Evolutionary conservation across 1,140 invertebrate species (phyloP).

Genomic region (Neelides sp.): DNA sequence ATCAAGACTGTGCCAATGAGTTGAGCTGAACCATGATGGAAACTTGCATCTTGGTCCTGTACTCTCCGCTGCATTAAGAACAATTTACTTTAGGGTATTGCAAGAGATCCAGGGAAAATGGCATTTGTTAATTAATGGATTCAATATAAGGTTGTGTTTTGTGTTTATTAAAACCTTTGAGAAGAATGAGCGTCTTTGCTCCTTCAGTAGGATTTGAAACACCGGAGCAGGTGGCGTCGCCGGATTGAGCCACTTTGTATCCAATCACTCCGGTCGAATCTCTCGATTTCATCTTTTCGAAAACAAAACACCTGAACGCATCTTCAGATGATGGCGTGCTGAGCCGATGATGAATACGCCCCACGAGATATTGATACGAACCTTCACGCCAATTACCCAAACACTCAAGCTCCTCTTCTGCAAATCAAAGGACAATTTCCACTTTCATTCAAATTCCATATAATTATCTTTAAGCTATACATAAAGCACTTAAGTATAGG

Average conservation of each 20-base stretch:
- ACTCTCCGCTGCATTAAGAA: conserved; percentile 36
- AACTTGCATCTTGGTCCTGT: conserved; percentile 53
- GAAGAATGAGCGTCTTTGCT: conserved; percentile 57
- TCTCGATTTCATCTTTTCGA: conserved; percentile 1
- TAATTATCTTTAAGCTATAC: no score
- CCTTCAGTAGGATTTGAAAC: conserved; percentile 65
- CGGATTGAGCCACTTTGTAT: conserved; percentile 70
- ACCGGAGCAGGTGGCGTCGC: conserved; percentile 75
- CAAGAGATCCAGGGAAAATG: no score
- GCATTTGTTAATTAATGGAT: background rate
- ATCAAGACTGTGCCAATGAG: conserved; percentile 67
- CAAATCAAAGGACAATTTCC: conserved; percentile 33
- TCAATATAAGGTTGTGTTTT: conserved; percentile 1
- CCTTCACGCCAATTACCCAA: conserved; percentile 80
- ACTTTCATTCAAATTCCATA: background rate
- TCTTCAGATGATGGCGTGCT: conserved; percentile 5
- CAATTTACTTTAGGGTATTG: background rate
- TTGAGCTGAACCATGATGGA: conserved; percentile 58
- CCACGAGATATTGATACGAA: conserved; percentile 70
- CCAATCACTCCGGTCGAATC: conserved; percentile 35
- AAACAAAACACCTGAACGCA: conserved; percentile 9
- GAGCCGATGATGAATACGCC: conserved; percentile 47
- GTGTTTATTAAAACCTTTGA: conserved; percentile 40
- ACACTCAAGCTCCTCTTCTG: conserved; percentile 74
- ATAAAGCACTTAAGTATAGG: no score